A percentile compares a stretch with the other conserved stretches of the same genome.
phyloP scores from a whole-genome alignment of 2,113 vertebrate species.

The Gopherus flavomarginatus region DNA sequence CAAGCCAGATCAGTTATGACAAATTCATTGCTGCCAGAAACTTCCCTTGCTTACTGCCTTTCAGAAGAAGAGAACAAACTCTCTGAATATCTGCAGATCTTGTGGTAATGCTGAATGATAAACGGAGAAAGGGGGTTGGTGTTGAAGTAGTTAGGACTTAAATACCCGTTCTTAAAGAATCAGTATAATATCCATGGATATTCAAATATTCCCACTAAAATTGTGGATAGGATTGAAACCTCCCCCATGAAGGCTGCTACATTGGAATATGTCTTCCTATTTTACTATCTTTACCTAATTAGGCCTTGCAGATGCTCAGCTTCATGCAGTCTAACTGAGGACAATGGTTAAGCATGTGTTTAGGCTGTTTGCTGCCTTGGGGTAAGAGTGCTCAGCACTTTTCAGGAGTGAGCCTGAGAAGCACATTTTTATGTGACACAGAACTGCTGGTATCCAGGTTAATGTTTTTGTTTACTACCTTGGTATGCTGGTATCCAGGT shows the following conservation, averaged over 20 bases:
- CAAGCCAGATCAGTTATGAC: background rate
- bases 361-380: background rate
- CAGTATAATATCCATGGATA: background rate
- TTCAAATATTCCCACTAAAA: background rate
- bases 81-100: fast-evolving
- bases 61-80: fast-evolving
- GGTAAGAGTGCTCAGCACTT: background rate
- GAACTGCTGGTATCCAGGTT: fast-evolving
- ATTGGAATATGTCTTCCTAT: slow-evolving; percentile 1
- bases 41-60: background rate
- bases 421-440: background rate
- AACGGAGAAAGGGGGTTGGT: background rate
- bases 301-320: background rate
- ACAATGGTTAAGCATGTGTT: background rate
- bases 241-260: background rate
- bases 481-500: fast-evolving
- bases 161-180: background rate
- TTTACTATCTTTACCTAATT: background rate
- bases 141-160: background rate
- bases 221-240: background rate
- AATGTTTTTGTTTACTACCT: background rate
- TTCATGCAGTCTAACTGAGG: background rate
- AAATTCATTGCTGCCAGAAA: background rate
- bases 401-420: background rate
- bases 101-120: background rate